A percentile compares a stretch with the other conserved stretches of the same genome.
phyloP scores from a whole-genome alignment of 2,888 invertebrate species.

The Leptinotarsa peninsularis region DNA sequence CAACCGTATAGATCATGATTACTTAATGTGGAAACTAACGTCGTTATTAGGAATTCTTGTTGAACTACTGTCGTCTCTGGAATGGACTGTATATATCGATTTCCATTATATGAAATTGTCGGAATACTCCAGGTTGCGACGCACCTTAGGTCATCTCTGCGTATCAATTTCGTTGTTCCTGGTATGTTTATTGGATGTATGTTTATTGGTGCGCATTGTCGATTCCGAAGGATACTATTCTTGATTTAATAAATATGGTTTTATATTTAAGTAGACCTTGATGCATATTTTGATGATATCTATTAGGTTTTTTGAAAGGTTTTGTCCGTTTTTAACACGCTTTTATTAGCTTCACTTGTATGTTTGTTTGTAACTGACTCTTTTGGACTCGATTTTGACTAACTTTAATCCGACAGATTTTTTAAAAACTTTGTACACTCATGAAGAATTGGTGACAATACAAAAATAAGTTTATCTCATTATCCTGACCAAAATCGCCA shows the following conservation, averaged over 20 bases:
- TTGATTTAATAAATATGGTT: neutral
- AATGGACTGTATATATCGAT: slow-evolving; percentile 6
- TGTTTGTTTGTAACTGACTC: too few species aligned
- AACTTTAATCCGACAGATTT: too few species aligned
- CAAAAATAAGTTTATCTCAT: too few species aligned
- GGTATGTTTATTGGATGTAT: neutral
- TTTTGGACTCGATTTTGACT: too few species aligned
- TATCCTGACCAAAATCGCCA: too few species aligned
- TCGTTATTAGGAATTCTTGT: slow-evolving; percentile 18
- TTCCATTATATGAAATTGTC: slow-evolving; percentile 14
- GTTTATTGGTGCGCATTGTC: neutral
- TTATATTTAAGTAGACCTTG: too few species aligned
- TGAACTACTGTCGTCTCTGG: slow-evolving; percentile 10
- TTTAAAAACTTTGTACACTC: too few species aligned
- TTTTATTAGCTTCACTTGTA: too few species aligned
- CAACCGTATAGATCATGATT: slow-evolving; percentile 3
- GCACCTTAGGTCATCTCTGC: neutral
- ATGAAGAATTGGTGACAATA: too few species aligned
- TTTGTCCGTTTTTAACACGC: too few species aligned
- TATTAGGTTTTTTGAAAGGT: too few species aligned
- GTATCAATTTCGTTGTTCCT: neutral
- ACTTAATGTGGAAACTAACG: slow-evolving; percentile 11
- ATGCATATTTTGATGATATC: too few species aligned
- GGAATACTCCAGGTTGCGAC: slow-evolving; percentile 4
- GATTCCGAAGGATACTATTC: neutral